phyloP scores from a whole-genome alignment of 35 echinoderm and acorn worm species.

The Patiria miniata region DNA sequence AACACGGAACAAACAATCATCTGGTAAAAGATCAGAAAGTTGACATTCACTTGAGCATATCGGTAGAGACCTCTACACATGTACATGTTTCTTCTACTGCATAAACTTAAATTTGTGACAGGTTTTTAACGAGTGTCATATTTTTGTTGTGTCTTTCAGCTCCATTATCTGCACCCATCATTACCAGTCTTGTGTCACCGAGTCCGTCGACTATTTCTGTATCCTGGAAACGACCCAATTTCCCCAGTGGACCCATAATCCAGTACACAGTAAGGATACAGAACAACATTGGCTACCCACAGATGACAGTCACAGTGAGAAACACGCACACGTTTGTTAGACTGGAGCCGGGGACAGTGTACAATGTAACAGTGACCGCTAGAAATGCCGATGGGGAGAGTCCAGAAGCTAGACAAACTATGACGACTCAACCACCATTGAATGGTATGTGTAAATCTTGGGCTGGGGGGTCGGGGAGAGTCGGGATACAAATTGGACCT shows the following conservation, averaged over 20 bases:
- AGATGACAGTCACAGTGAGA: not conserved
- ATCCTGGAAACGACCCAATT: constrained; percentile 56
- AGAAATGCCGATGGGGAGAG: constrained; percentile 60
- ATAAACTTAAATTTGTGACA: too few relatives aligned
- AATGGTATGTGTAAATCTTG: constrained; percentile 49
- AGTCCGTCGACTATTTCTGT: constrained; percentile 67
- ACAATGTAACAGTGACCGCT: constrained; percentile 63
- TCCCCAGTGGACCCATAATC: constrained; percentile 63
- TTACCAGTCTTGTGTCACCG: constrained; percentile 67
- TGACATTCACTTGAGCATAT: not conserved
- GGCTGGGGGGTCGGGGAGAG: too few relatives aligned
- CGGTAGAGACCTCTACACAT: too few relatives aligned
- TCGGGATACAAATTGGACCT: too few relatives aligned
- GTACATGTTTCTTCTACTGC: too few relatives aligned
- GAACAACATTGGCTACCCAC: not conserved
- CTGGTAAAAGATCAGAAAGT: not conserved
- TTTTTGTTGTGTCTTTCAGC: constrained; percentile 38
- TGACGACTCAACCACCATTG: constrained; percentile 51
- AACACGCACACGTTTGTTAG: constrained; percentile 1
- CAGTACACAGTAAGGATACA: constrained; percentile 41
- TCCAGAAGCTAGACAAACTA: constrained; percentile 10
- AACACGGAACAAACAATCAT: not conserved
- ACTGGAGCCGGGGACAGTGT: constrained; percentile 42
- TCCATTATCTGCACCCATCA: constrained; percentile 59
- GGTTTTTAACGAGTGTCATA: too few relatives aligned